Conservation (phyloP, 2,888 invertebrate genomes). For the Conistra vaccinii region DNA sequence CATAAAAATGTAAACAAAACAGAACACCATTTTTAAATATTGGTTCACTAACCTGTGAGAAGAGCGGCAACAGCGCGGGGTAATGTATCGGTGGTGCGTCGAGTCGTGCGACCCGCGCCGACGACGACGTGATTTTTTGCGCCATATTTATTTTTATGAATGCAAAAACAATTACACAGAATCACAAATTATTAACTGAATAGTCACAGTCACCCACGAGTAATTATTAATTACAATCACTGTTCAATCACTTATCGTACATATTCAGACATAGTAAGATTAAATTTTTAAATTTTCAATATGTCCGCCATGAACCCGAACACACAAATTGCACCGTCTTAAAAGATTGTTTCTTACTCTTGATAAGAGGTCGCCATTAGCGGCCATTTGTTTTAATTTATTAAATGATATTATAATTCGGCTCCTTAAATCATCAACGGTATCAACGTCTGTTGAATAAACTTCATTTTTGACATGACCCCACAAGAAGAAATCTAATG, state of each 20-base stretch:
- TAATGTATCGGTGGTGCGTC: too few relatives aligned
- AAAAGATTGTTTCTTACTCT: background rate
- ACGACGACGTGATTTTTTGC: background rate
- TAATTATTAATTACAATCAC: slow-evolving; percentile 1
- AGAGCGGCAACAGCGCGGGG: too few relatives aligned
- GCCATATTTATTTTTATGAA: background rate
- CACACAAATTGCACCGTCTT: background rate
- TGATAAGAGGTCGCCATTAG: background rate
- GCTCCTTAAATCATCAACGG: background rate
- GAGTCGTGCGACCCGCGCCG: background rate
- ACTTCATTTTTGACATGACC: slow-evolving; percentile 1
- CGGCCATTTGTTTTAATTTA: slow-evolving; percentile 10
- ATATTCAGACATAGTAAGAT: background rate
- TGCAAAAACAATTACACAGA: background rate
- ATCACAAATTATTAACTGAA: background rate
- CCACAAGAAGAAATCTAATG: slow-evolving; percentile 2
- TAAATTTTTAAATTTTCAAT: background rate
- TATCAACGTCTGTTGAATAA: background rate
- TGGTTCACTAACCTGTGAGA: too few relatives aligned
- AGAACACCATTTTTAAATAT: too few relatives aligned
- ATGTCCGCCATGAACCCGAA: background rate
- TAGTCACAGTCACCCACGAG: background rate
- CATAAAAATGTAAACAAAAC: too few relatives aligned
- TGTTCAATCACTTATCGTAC: background rate
- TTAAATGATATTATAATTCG: background rate